These are phyloP conservation scores for Sphenodon punctatus DNA, from an alignment of 2,797 vertebrate species.

Conservation along the genomic window DNA sequence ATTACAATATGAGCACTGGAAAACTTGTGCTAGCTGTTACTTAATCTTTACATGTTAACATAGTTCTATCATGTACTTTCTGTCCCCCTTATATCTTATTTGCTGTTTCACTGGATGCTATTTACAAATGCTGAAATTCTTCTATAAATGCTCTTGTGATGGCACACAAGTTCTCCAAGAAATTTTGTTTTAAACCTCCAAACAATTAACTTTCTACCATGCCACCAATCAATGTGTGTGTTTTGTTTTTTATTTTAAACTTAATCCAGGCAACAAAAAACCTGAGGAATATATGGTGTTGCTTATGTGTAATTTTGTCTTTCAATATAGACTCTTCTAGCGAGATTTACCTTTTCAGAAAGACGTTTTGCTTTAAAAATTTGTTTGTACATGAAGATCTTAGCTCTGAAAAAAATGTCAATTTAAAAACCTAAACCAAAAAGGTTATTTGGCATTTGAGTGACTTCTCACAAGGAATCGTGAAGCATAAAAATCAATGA, in stretches of 20 bases:
- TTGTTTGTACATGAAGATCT: rapidly evolving
- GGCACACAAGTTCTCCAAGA: no score
- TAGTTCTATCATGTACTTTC: no score
- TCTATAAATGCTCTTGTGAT: no score
- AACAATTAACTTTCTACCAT: neutral
- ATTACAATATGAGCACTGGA: neutral
- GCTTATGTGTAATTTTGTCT: neutral
- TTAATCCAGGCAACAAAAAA: no score
- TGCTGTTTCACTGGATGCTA: no score
- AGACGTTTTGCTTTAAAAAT: neutral
- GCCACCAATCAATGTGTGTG: no score
- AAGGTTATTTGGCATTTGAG: neutral
- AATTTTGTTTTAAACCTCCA: no score
- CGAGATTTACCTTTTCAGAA: no score
- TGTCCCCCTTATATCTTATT: no score
- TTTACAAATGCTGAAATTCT: no score
- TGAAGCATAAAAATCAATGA: neutral
- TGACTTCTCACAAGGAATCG: neutral
- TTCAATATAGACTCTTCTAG: no score
- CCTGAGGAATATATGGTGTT: neutral
- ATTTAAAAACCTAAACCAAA: neutral
- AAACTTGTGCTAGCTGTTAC: neutral
- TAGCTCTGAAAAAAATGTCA: neutral
- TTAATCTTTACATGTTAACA: neutral
- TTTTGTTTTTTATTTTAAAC: no score